Conservation (phyloP, 2,113 vertebrate genomes). For the Pluvianellus socialis region DNA sequence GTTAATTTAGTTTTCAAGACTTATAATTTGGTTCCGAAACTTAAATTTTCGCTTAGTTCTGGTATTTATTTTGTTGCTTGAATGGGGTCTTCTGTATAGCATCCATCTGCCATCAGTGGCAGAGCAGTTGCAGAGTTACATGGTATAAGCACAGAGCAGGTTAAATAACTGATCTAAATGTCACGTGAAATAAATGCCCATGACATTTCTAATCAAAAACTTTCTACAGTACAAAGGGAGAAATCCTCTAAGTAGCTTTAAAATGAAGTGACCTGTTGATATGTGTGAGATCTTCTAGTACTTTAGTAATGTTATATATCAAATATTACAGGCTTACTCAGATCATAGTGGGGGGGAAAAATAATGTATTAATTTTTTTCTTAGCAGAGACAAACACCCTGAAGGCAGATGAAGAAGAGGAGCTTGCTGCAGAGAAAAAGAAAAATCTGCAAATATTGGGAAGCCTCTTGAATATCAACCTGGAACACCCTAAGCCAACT, state of each 20-base stretch:
- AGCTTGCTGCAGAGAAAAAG: conserved; percentile 84
- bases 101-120: neutral
- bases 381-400: conserved; percentile 31
- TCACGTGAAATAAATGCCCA: neutral
- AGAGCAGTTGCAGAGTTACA: neutral
- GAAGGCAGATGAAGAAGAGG: conserved; percentile 63
- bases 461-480: conserved; percentile 76
- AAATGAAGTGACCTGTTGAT: neutral
- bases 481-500: conserved; percentile 52
- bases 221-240: neutral
- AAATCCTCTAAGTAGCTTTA: neutral
- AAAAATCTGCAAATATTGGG: conserved; percentile 87
- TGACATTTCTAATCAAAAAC: neutral
- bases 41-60: neutral
- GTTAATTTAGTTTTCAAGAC: neutral
- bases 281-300: neutral
- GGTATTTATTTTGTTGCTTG: neutral
- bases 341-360: neutral
- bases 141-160: neutral
- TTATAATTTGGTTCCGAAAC: neutral
- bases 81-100: neutral
- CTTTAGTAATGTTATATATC: neutral
- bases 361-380: neutral
- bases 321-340: neutral
- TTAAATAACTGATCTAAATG: neutral